Conservation (phyloP, 2,888 invertebrate genomes). For the Hipparchia sbordonii region DNA sequence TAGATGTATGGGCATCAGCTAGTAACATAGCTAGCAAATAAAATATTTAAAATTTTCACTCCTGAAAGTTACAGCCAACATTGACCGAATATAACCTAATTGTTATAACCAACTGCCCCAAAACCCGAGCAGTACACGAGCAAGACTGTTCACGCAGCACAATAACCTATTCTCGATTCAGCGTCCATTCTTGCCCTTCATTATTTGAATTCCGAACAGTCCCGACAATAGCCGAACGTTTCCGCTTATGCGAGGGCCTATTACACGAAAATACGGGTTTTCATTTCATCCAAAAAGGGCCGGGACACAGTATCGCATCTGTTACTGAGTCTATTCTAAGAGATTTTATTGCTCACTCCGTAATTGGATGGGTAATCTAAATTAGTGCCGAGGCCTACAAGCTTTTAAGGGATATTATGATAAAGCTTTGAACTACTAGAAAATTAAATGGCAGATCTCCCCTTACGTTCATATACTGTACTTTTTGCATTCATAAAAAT, state of each 20-base stretch:
- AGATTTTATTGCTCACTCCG: constrained; percentile 36
- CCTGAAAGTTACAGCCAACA: not conserved
- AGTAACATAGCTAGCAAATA: not conserved
- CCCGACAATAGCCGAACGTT: constrained; percentile 39
- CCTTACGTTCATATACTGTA: not conserved
- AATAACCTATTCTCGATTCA: constrained; percentile 38
- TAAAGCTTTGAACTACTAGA: not conserved
- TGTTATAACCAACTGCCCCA: constrained; percentile 11
- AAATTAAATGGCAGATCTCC: not conserved
- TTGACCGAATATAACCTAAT: not conserved
- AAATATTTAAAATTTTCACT: not conserved
- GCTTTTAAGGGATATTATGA: not conserved
- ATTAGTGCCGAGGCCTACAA: constrained; percentile 18
- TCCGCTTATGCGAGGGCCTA: constrained; percentile 36
- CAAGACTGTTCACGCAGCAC: constrained; percentile 35
- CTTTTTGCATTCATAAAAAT: too few species aligned
- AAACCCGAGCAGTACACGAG: constrained; percentile 25
- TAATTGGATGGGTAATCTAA: constrained; percentile 35
- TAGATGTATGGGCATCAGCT: too few species aligned
- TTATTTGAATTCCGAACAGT: constrained; percentile 39
- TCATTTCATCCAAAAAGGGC: constrained; percentile 40
- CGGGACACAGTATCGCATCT: constrained; percentile 38
- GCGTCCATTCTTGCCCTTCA: constrained; percentile 39
- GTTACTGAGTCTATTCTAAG: constrained; percentile 37
- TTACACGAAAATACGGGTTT: constrained; percentile 40